Evolutionary conservation across 2,797 vertebrate species (phyloP), one percentile per base, ranked within the genome.

Genomic region (Ptychadena robeensis): DNA sequence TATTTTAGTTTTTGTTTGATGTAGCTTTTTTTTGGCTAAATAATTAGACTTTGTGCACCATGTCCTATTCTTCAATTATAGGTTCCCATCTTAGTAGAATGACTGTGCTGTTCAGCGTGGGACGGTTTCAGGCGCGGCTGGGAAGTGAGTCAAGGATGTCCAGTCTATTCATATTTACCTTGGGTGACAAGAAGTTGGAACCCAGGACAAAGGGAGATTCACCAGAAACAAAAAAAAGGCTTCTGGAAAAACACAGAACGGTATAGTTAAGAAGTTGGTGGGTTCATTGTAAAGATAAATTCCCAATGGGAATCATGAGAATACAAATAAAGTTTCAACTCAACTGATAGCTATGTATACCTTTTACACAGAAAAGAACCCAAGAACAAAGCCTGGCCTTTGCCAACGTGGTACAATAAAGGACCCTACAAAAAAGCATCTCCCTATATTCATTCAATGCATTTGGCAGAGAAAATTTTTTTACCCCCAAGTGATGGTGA

Each of bases 41-140:
- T 69, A 35, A 35, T 31, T 68, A 68, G 44, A 27, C 65, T 59
- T 69, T 79, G 76, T 69, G 65, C 34, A n/a, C 34, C 15, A 18
- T 69, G 76, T 67, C 44, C 35, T 79, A 79, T 28, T 57, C 65
- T 68, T 69, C 65, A 79, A 79, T 79, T 79, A 68, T 37, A 79
- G 76, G 64, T 79, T 79, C 65, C 65, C 76, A 79, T 79, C 65
- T 27, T 25, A 35, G 64, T 35, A 79, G 44, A 69, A 79, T 79
- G 30, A 79, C 76, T 68, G 48, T 79, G 31, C 65, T 79, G 65
- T 59, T 9, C 18, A 35, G 18, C 40, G 65, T 69, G 31, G 64
- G 76, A 68, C 18, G 65, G 44, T 57, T 79, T 79, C 35, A 30
- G 76, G 76, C n/a, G 76, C 30, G 40, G 65, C 65, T 32, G 40